A percentile compares a stretch with the other conserved stretches of the same genome.
Conservation (phyloP, 2,888 invertebrate genomes). For the Thysanoteuthis rhombus region DNA sequence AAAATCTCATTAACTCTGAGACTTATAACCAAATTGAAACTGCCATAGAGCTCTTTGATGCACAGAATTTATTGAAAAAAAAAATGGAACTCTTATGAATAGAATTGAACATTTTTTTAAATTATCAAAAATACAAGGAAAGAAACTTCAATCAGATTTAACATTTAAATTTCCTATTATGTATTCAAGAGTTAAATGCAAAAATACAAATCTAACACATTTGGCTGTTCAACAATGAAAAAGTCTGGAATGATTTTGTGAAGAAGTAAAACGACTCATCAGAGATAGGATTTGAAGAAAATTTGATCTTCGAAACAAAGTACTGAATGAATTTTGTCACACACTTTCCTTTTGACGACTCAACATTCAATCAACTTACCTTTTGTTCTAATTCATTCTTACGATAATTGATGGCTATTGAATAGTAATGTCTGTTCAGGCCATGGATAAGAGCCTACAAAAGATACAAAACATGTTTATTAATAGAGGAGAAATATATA, state of each 20-base stretch:
- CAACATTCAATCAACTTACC: conserved; percentile 55
- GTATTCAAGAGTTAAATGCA: too few relatives aligned
- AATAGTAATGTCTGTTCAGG: conserved; percentile 97
- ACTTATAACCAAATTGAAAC: too few relatives aligned
- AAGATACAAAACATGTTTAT: background rate
- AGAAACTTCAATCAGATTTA: too few relatives aligned
- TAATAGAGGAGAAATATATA: background rate
- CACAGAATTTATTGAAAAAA: too few relatives aligned
- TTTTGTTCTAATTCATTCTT: conserved; percentile 99
- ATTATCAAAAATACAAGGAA: too few relatives aligned
- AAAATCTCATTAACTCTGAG: background rate
- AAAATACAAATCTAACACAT: too few relatives aligned
- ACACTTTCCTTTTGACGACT: background rate
- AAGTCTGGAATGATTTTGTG: too few relatives aligned
- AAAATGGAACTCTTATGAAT: too few relatives aligned
- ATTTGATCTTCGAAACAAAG: background rate
- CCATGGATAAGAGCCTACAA: conserved; percentile 96
- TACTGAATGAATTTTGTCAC: background rate
- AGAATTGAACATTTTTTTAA: too few relatives aligned
- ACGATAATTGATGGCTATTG: conserved; percentile 98
- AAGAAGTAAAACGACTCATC: background rate
- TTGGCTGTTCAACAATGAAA: too few relatives aligned
- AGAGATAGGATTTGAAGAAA: background rate
- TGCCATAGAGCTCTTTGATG: too few relatives aligned
- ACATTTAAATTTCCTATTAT: too few relatives aligned